Conservation (phyloP, 2,888 invertebrate genomes). For the Caenorhabditis sp. region DNA sequence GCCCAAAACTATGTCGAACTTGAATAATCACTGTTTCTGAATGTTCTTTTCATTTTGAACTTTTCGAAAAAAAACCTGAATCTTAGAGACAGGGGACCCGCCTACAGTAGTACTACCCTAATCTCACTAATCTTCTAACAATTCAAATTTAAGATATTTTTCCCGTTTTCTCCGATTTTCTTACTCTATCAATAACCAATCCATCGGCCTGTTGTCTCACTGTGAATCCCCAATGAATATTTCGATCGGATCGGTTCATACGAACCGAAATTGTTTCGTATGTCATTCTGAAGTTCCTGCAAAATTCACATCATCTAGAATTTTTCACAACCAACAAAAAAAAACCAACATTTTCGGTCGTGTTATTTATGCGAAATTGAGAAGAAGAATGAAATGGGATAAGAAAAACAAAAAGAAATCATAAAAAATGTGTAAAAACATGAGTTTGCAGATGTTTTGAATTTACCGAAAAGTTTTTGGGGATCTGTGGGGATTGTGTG, state of each 20-base stretch:
- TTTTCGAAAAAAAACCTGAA: no score
- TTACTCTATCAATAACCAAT: conserved; percentile 42
- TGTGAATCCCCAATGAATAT: conserved; percentile 63
- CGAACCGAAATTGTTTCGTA: conserved; percentile 65
- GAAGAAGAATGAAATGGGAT: conserved; percentile 10
- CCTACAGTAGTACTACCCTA: no score
- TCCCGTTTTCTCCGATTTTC: background rate
- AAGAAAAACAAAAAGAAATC: conserved; percentile 3
- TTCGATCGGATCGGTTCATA: conserved; percentile 61
- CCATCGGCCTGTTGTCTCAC: conserved; percentile 52
- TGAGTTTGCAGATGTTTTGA: background rate
- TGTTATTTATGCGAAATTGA: conserved; percentile 12
- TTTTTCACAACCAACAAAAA: background rate
- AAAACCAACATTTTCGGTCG: conserved; percentile 1
- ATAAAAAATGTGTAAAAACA: conserved; percentile 14
- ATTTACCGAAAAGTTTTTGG: background rate
- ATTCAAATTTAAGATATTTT: no score
- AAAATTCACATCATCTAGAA: background rate
- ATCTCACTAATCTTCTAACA: no score
- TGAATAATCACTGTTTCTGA: no score
- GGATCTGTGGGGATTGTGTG: no score
- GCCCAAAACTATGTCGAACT: no score
- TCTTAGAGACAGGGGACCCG: no score
- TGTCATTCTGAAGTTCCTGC: conserved; percentile 52
- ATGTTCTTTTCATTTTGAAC: no score